Evolutionary conservation across 2,888 invertebrate species (phyloP), one percentile per base, ranked within the genome.

Genomic region (Axea sp.): DNA sequence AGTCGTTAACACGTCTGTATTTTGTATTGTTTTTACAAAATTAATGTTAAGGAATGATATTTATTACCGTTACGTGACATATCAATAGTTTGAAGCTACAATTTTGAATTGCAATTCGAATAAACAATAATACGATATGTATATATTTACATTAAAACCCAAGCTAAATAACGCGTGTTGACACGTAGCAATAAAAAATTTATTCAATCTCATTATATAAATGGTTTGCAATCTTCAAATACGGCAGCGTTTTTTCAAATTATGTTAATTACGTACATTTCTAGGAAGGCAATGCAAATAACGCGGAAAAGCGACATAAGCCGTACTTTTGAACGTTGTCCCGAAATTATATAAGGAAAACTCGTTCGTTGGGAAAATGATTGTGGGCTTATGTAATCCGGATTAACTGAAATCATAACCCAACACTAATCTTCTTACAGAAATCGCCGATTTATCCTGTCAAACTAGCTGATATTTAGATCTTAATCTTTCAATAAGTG

Each of bases 341-440:
- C 45, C 35, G 47, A 47, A 60, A 60, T 60, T 60, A 39, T 17
- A n/a, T 60, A 67, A 67, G 47, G 45, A 57, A 67, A 67, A 67
- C 55, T 37, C 57, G 55, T 26, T 57, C 57, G 67, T 22, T 35
- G 30, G 39, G 39, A 59, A 60, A 47, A 47, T 30, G 17, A 22
- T 35, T 22, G 45, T 1, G n/a, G 11, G 28, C 33, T 65, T 65
- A 65, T 30, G 30, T 39, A 65, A 55, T 47, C 22, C 49, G 60
- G 55, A 45, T 55, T 47, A 35, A 47, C 55, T 45, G 65, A 55
- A 55, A 65, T 65, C n/a, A n/a, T n/a, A n/a, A n/a, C 45, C 22
- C 30, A 26, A 45, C 31, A 55, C n/a, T n/a, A n/a, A n/a, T n/a
- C 39, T 49, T 47, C 35, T 47, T 30, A 49, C 41, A 39, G 39